Conservation (phyloP, 2,888 invertebrate species). For the Drosophila buzzatii region DNA sequence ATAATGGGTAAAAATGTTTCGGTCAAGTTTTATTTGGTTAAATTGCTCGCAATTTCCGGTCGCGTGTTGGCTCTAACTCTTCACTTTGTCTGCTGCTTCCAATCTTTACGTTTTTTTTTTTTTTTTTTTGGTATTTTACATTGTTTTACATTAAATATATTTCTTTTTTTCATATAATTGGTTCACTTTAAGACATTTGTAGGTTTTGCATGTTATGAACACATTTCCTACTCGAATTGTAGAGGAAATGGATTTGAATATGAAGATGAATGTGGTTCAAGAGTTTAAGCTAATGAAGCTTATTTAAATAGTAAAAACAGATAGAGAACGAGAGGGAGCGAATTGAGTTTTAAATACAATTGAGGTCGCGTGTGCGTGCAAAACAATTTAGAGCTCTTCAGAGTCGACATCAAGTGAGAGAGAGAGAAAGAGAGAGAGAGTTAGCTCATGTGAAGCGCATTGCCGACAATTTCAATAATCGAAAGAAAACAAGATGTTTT, state of each 20-base stretch:
- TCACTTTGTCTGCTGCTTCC: constrained; percentile 5
- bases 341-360: constrained; percentile 52
- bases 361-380: constrained; percentile 67
- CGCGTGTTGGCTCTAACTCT: constrained; percentile 69
- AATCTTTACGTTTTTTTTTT: constrained; percentile 16
- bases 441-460: constrained; percentile 60
- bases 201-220: constrained; percentile 73
- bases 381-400: constrained; percentile 36
- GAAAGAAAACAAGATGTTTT: constrained; percentile 81
- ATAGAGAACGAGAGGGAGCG: too few species aligned
- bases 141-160: constrained; percentile 70
- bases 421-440: not conserved
- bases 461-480: constrained; percentile 79
- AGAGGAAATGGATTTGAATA: constrained; percentile 81
- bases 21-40: constrained; percentile 59
- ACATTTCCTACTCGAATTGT: constrained; percentile 66
- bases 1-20: constrained; percentile 38
- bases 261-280: constrained; percentile 65
- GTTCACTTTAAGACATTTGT: constrained; percentile 53
- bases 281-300: constrained; percentile 47
- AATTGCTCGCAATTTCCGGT: constrained; percentile 83
- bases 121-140: constrained; percentile 21
- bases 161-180: constrained; percentile 62
- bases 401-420: not conserved
- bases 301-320: constrained; percentile 57